Conservation (phyloP, 1,140 invertebrate genomes). For the Drosophila equinoxialis region DNA sequence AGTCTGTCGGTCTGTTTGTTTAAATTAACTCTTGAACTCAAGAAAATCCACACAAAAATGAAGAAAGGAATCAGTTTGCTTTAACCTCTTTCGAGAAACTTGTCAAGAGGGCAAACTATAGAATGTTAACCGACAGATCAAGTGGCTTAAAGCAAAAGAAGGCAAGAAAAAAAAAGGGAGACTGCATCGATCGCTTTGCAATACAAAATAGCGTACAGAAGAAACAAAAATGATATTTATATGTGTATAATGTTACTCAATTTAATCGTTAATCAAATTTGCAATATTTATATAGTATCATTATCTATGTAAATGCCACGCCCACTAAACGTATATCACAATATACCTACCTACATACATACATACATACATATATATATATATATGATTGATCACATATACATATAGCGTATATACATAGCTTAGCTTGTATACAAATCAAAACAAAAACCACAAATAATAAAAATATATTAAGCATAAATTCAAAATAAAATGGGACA, state of each 20-base stretch:
- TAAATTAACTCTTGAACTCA: no score
- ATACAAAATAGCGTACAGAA: conserved; percentile 19
- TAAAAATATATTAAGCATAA: conserved; percentile 57
- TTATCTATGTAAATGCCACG: conserved; percentile 46
- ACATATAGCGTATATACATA: conserved; percentile 60
- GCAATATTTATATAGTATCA: conserved; percentile 69
- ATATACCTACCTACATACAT: conserved; percentile 32
- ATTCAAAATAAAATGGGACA: conserved; percentile 18
- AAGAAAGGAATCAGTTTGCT: not conserved
- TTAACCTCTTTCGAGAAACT: no score
- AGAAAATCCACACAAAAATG: no score
- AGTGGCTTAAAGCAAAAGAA: conserved; percentile 5
- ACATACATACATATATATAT: conserved; percentile 21
- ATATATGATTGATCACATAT: conserved; percentile 37
- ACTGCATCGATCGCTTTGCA: conserved; percentile 7
- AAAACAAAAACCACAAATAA: conserved; percentile 17
- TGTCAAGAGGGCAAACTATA: no score
- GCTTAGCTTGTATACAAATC: conserved; percentile 64
- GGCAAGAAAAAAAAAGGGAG: not conserved
- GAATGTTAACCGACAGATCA: not conserved
- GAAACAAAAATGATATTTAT: conserved; percentile 17
- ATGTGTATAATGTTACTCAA: conserved; percentile 58
- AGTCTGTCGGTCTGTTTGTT: no score
- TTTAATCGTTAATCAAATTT: conserved; percentile 61
- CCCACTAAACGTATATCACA: conserved; percentile 53